Conservation (phyloP, 2,797 vertebrate genomes). For the Tadarida brasiliensis region DNA sequence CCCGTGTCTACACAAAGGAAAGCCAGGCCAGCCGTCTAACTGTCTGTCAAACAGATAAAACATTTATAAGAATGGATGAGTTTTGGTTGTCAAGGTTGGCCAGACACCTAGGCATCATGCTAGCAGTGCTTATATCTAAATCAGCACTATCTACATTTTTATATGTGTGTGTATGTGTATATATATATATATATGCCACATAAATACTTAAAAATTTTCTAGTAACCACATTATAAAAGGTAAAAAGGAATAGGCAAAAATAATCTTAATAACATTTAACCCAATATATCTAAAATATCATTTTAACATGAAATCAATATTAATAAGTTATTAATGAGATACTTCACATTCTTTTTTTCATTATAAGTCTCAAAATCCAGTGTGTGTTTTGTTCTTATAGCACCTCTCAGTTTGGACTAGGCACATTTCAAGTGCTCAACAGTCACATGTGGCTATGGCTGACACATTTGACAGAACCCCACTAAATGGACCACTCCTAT, state of each 20-base stretch:
- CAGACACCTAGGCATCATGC: constrained; percentile 15
- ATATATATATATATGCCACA: too few relatives aligned
- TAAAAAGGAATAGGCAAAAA: constrained; percentile 34
- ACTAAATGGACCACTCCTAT: neutral
- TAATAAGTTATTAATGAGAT: neutral
- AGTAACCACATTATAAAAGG: constrained; percentile 11
- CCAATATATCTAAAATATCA: neutral
- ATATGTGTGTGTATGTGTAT: neutral
- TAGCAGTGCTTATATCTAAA: constrained; percentile 24
- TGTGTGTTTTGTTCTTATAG: neutral
- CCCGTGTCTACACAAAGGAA: neutral
- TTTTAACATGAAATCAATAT: neutral
- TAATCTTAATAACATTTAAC: constrained; percentile 44
- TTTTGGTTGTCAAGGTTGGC: constrained; percentile 4
- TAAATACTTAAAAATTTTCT: constrained; percentile 21
- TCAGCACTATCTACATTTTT: neutral
- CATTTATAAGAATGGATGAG: constrained; percentile 15
- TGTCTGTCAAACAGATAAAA: constrained; percentile 48
- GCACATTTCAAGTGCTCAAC: neutral
- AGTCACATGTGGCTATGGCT: neutral
- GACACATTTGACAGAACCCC: neutral
- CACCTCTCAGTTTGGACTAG: neutral
- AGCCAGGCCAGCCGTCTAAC: neutral
- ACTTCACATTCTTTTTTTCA: constrained; percentile 11
- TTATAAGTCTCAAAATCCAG: neutral